These are phyloP conservation scores for Cataglyphis hispanica DNA, from an alignment of 1,140 invertebrate genomes.

Conservation along the genomic window DNA sequence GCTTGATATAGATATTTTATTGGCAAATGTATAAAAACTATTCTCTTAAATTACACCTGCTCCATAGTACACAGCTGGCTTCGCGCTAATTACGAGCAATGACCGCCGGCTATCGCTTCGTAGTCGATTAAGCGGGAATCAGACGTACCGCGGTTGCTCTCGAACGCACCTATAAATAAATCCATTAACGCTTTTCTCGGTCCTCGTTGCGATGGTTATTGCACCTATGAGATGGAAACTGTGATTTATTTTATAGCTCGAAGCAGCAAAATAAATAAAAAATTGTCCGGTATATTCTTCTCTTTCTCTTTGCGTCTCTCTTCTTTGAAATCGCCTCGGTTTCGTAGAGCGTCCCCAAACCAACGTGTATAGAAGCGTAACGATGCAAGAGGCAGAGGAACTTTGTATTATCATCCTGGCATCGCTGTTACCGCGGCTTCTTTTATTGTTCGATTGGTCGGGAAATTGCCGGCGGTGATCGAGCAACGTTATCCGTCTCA, in stretches of 20 bases:
- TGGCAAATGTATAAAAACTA: neutral
- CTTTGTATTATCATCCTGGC: slow-evolving; percentile 48
- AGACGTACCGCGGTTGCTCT: slow-evolving; percentile 38
- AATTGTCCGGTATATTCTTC: neutral
- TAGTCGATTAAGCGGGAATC: slow-evolving; percentile 62
- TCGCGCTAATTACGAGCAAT: slow-evolving; percentile 63
- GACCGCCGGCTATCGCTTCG: slow-evolving; percentile 2
- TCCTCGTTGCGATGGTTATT: slow-evolving; percentile 51
- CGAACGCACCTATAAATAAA: slow-evolving; percentile 63
- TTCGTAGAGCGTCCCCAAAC: neutral
- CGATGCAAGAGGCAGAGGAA: neutral
- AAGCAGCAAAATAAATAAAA: slow-evolving; percentile 58
- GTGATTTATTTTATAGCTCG: slow-evolving; percentile 55
- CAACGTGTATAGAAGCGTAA: neutral
- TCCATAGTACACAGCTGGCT: neutral
- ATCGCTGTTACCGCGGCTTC: neutral
- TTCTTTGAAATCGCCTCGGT: neutral
- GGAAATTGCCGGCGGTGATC: slow-evolving; percentile 63
- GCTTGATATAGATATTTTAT: neutral
- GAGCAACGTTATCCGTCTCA: slow-evolving; percentile 73
- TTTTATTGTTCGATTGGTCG: slow-evolving; percentile 59
- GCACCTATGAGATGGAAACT: slow-evolving; percentile 36
- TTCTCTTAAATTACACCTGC: neutral
- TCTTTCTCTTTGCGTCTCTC: neutral
- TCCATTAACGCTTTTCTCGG: slow-evolving; percentile 44